Percentiles rank a stretch among this genome's conserved stretches.
phyloP scores from a whole-genome alignment of 2,888 invertebrate genomes.

The Cybosia mesomella region DNA sequence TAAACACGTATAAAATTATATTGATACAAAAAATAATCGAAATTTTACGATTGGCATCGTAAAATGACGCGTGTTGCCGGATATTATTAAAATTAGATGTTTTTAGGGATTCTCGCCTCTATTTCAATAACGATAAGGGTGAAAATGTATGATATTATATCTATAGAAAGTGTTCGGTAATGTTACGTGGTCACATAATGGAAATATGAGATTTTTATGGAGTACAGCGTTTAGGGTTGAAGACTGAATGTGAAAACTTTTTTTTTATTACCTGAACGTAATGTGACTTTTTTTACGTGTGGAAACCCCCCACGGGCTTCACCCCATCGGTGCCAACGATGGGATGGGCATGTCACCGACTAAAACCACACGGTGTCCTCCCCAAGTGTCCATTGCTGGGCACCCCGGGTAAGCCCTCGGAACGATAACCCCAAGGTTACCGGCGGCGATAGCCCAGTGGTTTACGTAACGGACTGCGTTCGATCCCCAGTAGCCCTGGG shows the following conservation, averaged over 20 bases:
- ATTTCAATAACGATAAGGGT: constrained; percentile 20
- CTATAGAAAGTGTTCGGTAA: constrained; percentile 36
- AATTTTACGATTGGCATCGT: constrained; percentile 52
- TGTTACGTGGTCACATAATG: constrained; percentile 39
- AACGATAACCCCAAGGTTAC: too few relatives aligned
- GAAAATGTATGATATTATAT: constrained; percentile 1
- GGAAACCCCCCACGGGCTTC: too few relatives aligned
- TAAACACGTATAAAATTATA: constrained; percentile 56
- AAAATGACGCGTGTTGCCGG: constrained; percentile 44
- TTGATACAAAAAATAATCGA: constrained; percentile 45
- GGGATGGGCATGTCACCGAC: too few relatives aligned
- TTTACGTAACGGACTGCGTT: too few relatives aligned
- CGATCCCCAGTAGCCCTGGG: too few relatives aligned
- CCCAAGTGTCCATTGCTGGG: too few relatives aligned
- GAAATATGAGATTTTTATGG: constrained; percentile 46
- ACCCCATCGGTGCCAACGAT: too few relatives aligned
- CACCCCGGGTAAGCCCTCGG: too few relatives aligned
- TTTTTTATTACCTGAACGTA: constrained; percentile 30
- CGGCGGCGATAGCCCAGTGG: too few relatives aligned
- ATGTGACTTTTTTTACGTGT: too few relatives aligned
- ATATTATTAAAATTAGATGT: constrained; percentile 33
- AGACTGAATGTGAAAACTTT: constrained; percentile 35
- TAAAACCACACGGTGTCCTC: too few relatives aligned
- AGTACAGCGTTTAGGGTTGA: constrained; percentile 39
- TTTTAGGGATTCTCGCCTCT: constrained; percentile 25